Percentiles rank a stretch among this genome's conserved stretches.
Evolutionary conservation across 2,888 invertebrate species (phyloP).

Genomic region (Caenorhabditis virilis): DNA sequence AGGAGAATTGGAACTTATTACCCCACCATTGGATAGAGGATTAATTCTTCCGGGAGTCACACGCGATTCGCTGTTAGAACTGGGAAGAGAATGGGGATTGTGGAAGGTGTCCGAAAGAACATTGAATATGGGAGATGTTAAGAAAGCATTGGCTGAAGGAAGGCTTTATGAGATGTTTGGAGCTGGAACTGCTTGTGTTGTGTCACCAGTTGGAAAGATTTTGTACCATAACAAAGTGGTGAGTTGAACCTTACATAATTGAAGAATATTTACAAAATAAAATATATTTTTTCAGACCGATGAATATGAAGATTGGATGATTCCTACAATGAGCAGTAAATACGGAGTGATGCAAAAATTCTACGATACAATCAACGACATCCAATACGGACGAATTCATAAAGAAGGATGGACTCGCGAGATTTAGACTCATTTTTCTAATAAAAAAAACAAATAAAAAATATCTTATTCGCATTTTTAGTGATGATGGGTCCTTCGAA

Average conservation of each 20-base stretch:
- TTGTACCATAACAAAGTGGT: slow-evolving; percentile 74
- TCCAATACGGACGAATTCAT: slow-evolving; percentile 74
- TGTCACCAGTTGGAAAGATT: slow-evolving; percentile 87
- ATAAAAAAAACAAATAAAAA: too few species aligned
- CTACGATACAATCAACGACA: slow-evolving; percentile 80
- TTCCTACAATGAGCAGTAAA: slow-evolving; percentile 74
- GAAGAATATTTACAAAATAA: slow-evolving; percentile 2
- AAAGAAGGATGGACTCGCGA: slow-evolving; percentile 60
- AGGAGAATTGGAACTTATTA: slow-evolving; percentile 89
- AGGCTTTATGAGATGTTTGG: slow-evolving; percentile 92
- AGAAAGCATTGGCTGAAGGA: slow-evolving; percentile 79
- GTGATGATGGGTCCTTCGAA: slow-evolving; percentile 31
- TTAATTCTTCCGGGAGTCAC: slow-evolving; percentile 93
- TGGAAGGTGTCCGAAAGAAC: slow-evolving; percentile 79
- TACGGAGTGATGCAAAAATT: slow-evolving; percentile 79
- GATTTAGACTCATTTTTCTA: slow-evolving; percentile 23
- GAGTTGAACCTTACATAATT: not conserved
- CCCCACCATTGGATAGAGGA: slow-evolving; percentile 86
- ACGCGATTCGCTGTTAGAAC: slow-evolving; percentile 82
- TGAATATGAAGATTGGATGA: slow-evolving; percentile 71
- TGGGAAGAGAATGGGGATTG: slow-evolving; percentile 83
- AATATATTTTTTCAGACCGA: slow-evolving; percentile 75
- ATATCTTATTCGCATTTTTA: slow-evolving; percentile 21
- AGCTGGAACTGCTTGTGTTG: slow-evolving; percentile 93
- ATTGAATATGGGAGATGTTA: slow-evolving; percentile 84